Evolutionary conservation across 2,888 invertebrate genomes (phyloP), one percentile per base, ranked within the genome.

Genomic region (Thereva unica): DNA sequence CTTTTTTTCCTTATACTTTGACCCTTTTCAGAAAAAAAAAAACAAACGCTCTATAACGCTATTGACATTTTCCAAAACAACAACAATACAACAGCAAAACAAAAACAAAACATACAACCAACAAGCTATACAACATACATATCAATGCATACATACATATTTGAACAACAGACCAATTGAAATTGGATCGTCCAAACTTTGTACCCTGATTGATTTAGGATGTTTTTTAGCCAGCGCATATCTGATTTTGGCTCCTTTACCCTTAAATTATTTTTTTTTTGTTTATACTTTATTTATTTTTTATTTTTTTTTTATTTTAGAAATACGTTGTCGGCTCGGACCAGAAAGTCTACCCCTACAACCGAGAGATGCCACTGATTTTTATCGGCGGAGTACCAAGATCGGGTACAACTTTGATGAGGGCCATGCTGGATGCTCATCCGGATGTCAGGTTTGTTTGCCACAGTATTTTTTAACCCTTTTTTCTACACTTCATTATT

Each of bases 341-440:
- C 79, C 85, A 85, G 73, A 87, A 86, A 77, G 81, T 84, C 66
- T 90, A 89, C 80, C 84, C 86, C 68, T 93, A 92, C 82, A 91
- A 93, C 78, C 86, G 94, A 75, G 87, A 91, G 74, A 92, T 95
- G 90, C 96, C 96, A 74, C 85, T 97, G 74, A 93, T 96, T 80
- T 97, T 97, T 84, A 95, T 98, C 80, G 97, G 97, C 68, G 98
- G 98, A 71, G 95, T 98, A 78, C 98, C 98, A 67, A 88, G 97
- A 74, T 97, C 96, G 59, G 98, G 97, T 64, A 98, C 97, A 52
- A 98, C 98, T 70, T 86, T 98, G 73, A 95, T 97, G 92, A 87
- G 98, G 76, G 97, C 96, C 71, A 95, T 98, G 94, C 84, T 99
- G 75, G 98, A 99, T 83, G 97, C 97, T 71, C 97, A 98, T 86